Percentiles rank a stretch among this genome's conserved stretches.
Evolutionary conservation across 2,888 invertebrate species (phyloP).

Genomic region (Cryptus viduatorius): DNA sequence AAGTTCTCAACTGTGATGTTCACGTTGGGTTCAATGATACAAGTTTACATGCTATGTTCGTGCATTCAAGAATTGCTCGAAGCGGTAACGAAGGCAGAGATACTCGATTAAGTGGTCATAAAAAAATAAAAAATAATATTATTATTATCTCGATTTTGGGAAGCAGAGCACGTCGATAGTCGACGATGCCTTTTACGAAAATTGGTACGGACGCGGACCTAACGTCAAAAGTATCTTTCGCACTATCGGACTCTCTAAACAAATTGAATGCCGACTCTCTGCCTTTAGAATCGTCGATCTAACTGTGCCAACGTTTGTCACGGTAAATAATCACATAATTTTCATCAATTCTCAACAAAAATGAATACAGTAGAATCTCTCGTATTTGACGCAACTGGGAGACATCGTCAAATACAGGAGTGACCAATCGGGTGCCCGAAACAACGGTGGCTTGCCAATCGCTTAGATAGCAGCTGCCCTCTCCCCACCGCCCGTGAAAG

Average conservation of each 20-base stretch:
- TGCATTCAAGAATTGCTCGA: conserved; percentile 74
- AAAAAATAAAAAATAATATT: conserved; percentile 5
- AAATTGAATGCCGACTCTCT: conserved; percentile 69
- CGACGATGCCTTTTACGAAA: conserved; percentile 69
- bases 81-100: conserved; percentile 68
- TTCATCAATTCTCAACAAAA: background rate
- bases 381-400: no score
- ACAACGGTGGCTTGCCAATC: no score
- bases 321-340: conserved; percentile 65
- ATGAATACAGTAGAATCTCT: background rate
- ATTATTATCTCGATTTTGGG: background rate
- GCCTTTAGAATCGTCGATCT: conserved; percentile 69
- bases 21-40: conserved; percentile 65
- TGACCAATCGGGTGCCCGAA: no score
- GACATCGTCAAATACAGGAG: no score
- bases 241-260: conserved; percentile 64
- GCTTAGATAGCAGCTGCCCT: no score
- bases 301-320: conserved; percentile 71
- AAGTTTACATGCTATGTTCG: conserved; percentile 74
- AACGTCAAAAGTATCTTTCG: conserved; percentile 57
- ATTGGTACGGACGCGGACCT: conserved; percentile 66
- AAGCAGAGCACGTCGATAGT: conserved; percentile 71
- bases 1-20: conserved; percentile 60
- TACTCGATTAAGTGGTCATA: background rate
- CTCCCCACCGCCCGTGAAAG: no score